A percentile compares a stretch with the other conserved stretches of the same genome.
Conservation (phyloP, 2,888 invertebrate genomes). For the Argyresthia albistria region DNA sequence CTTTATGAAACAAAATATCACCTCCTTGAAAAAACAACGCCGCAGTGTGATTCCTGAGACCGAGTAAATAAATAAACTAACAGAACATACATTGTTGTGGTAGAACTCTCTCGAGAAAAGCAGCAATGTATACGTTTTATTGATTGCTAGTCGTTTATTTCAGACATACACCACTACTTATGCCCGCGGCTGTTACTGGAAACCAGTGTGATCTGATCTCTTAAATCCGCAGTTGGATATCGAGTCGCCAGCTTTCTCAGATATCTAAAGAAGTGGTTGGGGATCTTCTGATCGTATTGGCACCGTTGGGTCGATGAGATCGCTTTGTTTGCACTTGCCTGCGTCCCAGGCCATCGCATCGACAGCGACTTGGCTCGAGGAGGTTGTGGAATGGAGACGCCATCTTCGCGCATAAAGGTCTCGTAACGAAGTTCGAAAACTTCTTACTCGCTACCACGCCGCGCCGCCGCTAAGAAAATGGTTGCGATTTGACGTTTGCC, state of each 20-base stretch:
- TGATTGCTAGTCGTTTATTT: constrained; percentile 20
- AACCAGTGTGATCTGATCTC: background rate
- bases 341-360: background rate
- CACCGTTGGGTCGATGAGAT: constrained; percentile 20
- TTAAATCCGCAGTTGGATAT: background rate
- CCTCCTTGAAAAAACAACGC: background rate
- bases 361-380: too few species aligned
- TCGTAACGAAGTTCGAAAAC: too few species aligned
- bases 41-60: background rate
- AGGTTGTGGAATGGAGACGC: too few species aligned
- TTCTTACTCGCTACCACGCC: too few species aligned
- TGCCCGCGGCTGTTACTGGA: background rate
- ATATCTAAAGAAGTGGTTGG: constrained; percentile 14
- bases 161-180: constrained; percentile 7
- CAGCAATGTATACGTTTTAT: constrained; percentile 21
- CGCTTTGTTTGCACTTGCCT: constrained; percentile 26
- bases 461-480: too few species aligned
- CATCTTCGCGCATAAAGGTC: too few species aligned
- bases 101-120: constrained; percentile 23
- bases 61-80: background rate
- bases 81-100: constrained; percentile 15
- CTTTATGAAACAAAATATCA: background rate
- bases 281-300: constrained; percentile 20
- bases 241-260: background rate
- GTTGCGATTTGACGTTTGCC: too few species aligned